These are phyloP conservation scores for Argynnis bischoffii DNA, from an alignment of 2,888 invertebrate genomes.

Conservation along the genomic window DNA sequence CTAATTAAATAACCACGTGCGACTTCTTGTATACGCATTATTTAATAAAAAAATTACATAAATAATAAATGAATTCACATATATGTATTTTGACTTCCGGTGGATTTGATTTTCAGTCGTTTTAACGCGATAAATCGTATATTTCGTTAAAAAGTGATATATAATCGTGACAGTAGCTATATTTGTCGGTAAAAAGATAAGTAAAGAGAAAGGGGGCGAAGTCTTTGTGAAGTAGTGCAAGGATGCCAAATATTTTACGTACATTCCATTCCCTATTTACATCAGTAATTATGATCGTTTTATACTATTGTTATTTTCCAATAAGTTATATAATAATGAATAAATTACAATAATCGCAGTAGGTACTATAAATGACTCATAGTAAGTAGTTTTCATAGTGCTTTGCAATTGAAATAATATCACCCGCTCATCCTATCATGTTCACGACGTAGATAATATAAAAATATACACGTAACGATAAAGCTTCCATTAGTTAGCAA, in stretches of 20 bases:
- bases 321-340: no score
- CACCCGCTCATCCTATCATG: conserved; percentile 9
- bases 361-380: neutral
- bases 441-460: conserved; percentile 29
- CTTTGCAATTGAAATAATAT: neutral
- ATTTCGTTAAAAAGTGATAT: no score
- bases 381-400: neutral
- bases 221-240: neutral
- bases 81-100: no score
- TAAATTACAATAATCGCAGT: no score
- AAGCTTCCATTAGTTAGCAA: conserved; percentile 36
- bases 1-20: neutral
- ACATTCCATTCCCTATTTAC: neutral
- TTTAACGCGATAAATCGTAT: no score
- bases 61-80: no score
- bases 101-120: no score
- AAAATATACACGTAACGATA: conserved; percentile 35
- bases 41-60: no score
- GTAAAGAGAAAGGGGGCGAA: conserved; percentile 2
- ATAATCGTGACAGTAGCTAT: no score
- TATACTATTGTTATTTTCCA: neutral
- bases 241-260: conserved; percentile 6
- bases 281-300: neutral
- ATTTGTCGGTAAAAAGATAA: neutral
- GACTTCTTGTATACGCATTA: no score